Conservation (phyloP, 2,888 invertebrate species). For the Macroteleia sp. region DNA sequence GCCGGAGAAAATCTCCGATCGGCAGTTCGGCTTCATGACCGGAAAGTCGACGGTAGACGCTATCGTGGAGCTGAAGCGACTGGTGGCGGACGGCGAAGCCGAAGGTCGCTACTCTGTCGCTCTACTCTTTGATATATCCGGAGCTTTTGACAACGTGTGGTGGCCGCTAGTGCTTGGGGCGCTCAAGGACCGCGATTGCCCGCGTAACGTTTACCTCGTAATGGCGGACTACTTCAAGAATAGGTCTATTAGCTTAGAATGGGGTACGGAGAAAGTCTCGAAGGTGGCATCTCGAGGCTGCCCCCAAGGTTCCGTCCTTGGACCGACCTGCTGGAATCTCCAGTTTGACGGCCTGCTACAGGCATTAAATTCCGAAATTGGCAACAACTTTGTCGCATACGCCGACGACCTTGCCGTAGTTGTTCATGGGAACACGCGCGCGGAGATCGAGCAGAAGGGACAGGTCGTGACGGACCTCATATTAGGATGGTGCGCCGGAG, state of each 20-base stretch:
- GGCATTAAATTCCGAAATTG: background rate
- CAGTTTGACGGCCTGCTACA: constrained; percentile 57
- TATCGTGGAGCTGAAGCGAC: too few relatives aligned
- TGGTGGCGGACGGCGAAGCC: too few relatives aligned
- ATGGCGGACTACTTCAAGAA: constrained; percentile 44
- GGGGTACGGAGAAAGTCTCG: constrained; percentile 20
- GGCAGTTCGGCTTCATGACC: too few relatives aligned
- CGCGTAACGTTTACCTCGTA: constrained; percentile 34
- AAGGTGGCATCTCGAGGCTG: constrained; percentile 36
- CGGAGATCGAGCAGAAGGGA: constrained; percentile 15
- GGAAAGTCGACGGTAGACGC: too few relatives aligned
- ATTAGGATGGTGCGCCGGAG: background rate
- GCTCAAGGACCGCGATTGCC: constrained; percentile 34
- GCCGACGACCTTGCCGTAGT: constrained; percentile 51
- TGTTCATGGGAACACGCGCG: constrained; percentile 24
- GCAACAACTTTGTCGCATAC: constrained; percentile 12
- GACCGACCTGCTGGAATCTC: constrained; percentile 61
- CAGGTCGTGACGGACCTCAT: constrained; percentile 24
- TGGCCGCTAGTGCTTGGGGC: background rate
- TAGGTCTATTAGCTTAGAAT: constrained; percentile 6
- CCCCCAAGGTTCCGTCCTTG: constrained; percentile 61
- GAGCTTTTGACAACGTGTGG: too few relatives aligned
- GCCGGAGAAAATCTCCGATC: too few relatives aligned
- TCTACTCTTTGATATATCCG: too few relatives aligned
- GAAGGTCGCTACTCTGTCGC: too few relatives aligned